Percentiles rank a stretch among this genome's conserved stretches.
Evolutionary conservation across 2,888 invertebrate species (phyloP).

Genomic region (Coelogynopora nodosa): DNA sequence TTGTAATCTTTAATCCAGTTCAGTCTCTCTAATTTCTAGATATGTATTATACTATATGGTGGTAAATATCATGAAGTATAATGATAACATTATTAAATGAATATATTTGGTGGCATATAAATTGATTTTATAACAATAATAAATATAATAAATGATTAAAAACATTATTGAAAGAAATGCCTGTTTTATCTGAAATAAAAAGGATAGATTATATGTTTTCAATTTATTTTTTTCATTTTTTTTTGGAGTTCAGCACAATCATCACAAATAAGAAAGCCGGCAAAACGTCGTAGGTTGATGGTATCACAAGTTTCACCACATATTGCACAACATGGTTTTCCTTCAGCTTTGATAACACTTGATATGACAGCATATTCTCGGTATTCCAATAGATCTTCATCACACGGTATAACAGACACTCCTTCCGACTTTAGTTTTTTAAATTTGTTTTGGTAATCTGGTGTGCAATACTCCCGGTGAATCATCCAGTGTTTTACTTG

Average conservation of each 20-base stretch:
- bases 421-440: background rate
- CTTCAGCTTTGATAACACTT: background rate
- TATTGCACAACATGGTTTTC: background rate
- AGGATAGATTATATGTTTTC: too few relatives aligned
- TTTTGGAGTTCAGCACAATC: constrained; percentile 5
- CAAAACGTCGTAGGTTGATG: background rate
- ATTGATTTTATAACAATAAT: too few relatives aligned
- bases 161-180: too few relatives aligned
- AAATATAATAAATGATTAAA: too few relatives aligned
- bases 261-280: background rate
- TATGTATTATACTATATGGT: too few relatives aligned
- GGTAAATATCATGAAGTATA: too few relatives aligned
- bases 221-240: too few relatives aligned
- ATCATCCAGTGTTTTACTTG: constrained; percentile 13
- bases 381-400: background rate
- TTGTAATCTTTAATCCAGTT: too few relatives aligned
- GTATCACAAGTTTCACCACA: background rate
- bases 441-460: background rate
- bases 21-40: too few relatives aligned
- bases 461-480: background rate
- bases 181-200: too few relatives aligned
- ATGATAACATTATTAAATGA: too few relatives aligned
- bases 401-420: background rate
- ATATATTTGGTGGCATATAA: too few relatives aligned
- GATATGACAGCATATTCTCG: background rate